A percentile compares a stretch with the other conserved stretches of the same genome.
Conservation (phyloP, 1,140 invertebrate species). For the Drosophila ironensis region DNA sequence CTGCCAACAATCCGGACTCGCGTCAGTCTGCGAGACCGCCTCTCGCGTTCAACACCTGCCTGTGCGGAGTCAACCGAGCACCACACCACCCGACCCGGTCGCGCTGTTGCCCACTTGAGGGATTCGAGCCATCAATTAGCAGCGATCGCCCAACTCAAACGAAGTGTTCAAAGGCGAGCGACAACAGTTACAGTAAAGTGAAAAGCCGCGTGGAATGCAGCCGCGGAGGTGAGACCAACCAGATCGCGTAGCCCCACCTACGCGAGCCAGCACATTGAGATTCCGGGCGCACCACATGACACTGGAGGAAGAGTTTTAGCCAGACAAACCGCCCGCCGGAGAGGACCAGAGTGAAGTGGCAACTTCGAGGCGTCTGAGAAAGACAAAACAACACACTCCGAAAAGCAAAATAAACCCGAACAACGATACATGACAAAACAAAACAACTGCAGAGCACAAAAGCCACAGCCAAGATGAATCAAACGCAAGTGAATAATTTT, state of each 20-base stretch:
- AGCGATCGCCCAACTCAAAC: slow-evolving; percentile 6
- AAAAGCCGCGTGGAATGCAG: slow-evolving; percentile 34
- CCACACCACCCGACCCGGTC: neutral
- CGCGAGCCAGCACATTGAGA: slow-evolving; percentile 21
- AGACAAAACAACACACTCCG: slow-evolving; percentile 26
- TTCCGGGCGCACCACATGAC: slow-evolving; percentile 20
- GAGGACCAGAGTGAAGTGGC: slow-evolving; percentile 10
- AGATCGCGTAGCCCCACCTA: slow-evolving; percentile 24
- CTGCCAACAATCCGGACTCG: slow-evolving; percentile 21
- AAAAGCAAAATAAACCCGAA: neutral
- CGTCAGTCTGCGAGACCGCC: slow-evolving; percentile 61
- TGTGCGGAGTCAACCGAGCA: neutral
- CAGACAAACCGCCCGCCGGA: slow-evolving; percentile 1
- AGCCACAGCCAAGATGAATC: slow-evolving; percentile 58
- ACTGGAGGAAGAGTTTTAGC: slow-evolving; percentile 32
- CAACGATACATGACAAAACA: slow-evolving; percentile 2
- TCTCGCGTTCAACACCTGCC: slow-evolving; percentile 33
- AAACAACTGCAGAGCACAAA: slow-evolving; percentile 17
- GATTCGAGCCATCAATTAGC: slow-evolving; percentile 17
- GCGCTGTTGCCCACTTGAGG: too few relatives aligned
- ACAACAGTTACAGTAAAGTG: slow-evolving; percentile 11
- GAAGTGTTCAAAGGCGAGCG: slow-evolving; percentile 31
- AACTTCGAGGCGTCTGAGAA: slow-evolving; percentile 22
- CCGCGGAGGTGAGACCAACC: slow-evolving; percentile 8
- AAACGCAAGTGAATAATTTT: slow-evolving; percentile 77